Evolutionary conservation across 2,113 vertebrate genomes (phyloP).

Genomic region (Onychostoma macrolepis): DNA sequence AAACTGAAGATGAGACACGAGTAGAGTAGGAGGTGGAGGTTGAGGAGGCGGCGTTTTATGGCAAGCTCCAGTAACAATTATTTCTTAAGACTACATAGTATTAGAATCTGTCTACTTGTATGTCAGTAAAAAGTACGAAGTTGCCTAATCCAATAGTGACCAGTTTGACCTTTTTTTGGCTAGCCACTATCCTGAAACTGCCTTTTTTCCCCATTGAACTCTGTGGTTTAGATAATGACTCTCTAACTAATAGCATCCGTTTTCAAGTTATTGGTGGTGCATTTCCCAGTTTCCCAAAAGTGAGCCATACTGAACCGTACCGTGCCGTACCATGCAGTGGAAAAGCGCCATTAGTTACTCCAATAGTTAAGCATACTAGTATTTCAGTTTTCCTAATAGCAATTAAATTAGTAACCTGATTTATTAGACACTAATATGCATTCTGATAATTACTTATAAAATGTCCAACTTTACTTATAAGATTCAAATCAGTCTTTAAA

Average conservation of each 20-base stretch:
- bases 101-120: no score
- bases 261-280: neutral
- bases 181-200: neutral
- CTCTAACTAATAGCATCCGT: neutral
- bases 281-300: neutral
- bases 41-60: conserved; percentile 22
- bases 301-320: no score
- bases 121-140: neutral
- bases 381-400: neutral
- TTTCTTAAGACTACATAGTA: neutral
- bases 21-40: conserved; percentile 46
- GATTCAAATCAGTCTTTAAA: neutral
- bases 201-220: neutral
- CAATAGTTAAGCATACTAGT: neutral
- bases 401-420: neutral
- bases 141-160: neutral
- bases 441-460: neutral
- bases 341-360: no score
- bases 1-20: conserved; percentile 46
- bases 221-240: neutral
- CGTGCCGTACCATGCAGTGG: no score
- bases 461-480: neutral
- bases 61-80: fast-evolving
- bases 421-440: neutral
- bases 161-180: neutral